Conservation (phyloP, 2,888 invertebrate species). For the Andrena bucephala region DNA sequence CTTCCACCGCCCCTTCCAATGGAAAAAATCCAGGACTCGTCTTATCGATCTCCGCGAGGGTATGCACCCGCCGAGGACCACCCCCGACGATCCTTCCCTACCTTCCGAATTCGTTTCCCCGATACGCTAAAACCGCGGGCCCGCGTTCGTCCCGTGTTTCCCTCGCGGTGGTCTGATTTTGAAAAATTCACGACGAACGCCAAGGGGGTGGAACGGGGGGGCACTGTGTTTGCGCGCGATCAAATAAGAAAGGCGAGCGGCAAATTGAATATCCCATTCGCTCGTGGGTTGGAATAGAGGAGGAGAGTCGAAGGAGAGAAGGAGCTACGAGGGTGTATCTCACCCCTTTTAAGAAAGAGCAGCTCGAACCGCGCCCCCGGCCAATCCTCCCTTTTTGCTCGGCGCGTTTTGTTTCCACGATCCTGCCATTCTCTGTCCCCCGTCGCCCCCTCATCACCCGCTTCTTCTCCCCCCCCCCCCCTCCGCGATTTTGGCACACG, state of each 20-base stretch:
- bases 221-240: constrained; percentile 61
- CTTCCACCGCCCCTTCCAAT: not conserved
- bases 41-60: not conserved
- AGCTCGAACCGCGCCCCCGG: not conserved
- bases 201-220: constrained; percentile 17
- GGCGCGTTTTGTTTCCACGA: constrained; percentile 31
- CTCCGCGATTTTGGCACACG: constrained; percentile 23
- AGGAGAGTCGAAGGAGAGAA: not conserved
- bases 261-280: constrained; percentile 71
- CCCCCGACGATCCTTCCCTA: constrained; percentile 43
- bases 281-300: constrained; percentile 11
- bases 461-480: not conserved
- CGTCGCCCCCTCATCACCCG: not conserved
- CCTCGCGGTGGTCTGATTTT: constrained; percentile 53
- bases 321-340: not conserved
- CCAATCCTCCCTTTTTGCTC: constrained; percentile 5
- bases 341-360: constrained; percentile 22
- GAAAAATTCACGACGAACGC: constrained; percentile 59
- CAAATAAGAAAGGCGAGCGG: constrained; percentile 61
- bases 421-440: not conserved
- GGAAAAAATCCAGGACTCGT: not conserved
- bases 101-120: constrained; percentile 52
- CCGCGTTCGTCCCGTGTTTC: constrained; percentile 24
- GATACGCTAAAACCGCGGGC: constrained; percentile 36
- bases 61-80: constrained; percentile 5